Base-by-base conservation (phyloP, 2,797 vertebrate species). In the Cryptoprocta ferox region DNA sequence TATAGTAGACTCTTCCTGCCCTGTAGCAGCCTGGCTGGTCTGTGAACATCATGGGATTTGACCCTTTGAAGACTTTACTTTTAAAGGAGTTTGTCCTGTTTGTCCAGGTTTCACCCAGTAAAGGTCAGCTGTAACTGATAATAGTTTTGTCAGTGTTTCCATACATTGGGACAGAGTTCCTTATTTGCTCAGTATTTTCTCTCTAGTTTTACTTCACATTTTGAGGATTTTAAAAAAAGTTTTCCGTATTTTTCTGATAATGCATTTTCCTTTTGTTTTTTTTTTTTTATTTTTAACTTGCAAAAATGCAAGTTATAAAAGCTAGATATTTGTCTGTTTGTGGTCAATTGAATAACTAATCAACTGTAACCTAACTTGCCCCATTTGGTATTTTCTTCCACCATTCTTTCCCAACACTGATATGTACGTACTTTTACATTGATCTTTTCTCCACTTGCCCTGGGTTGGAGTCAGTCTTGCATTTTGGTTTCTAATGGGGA, bases 1-100 rank as follows among this genome's bases (percentile, higher is more conserved):
- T 83, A 63, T 65, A 91, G 92, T 94, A 86, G 78, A 83, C 32
- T 94, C n/a, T 95, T 92, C 78, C 19, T 86, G 78, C 73, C 90
- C 85, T 91, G 42, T 85, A 96, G 81, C 88, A 91, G 53, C 50
- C 70, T 86, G 12, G 82, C 75, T 13, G 8, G 32, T 87, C 91
- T 97, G 82, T 81, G 91, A 95, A 68, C 68, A 86, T 45, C 50
- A 56, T 84, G 85, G 65, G 79, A 97, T 94, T 89, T 94, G 91
- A 97, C 75, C 75, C 96, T 97, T 95, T 93, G 85, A 98, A 97
- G 86, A 73, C 75, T 95, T 97, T 95, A 86, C 90, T 91, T 96
- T 97, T 91, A 83, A 89, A 94, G 32, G 56, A 92, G 28, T 89
- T 92, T 92, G n/a, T 89, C 90, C 56, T 91, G 79, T 95, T 95